Percentiles rank a stretch among this genome's conserved stretches.
phyloP scores from a whole-genome alignment of 2,888 invertebrate species.

The Ariolimax columbianus region DNA sequence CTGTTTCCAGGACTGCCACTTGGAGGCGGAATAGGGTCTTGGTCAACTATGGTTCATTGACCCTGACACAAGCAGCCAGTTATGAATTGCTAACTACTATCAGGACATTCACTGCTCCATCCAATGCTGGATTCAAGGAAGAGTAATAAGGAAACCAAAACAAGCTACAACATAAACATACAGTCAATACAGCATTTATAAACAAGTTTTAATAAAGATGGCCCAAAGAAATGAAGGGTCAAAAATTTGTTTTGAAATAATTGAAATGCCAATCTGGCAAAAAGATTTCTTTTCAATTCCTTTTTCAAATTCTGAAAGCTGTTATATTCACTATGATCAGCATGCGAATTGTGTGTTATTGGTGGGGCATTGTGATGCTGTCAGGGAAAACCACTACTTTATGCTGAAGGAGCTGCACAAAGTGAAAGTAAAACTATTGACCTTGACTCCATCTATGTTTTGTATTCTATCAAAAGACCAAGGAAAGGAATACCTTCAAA shows the following conservation, averaged over 20 bases:
- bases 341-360: background rate
- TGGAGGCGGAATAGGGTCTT: too few species aligned
- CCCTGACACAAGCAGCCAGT: too few species aligned
- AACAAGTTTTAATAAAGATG: slow-evolving; percentile 9
- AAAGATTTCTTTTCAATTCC: background rate
- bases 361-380: background rate
- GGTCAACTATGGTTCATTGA: too few species aligned
- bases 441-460: background rate
- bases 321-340: background rate
- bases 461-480: slow-evolving; percentile 10
- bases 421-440: background rate
- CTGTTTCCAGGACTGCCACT: too few species aligned
- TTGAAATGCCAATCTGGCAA: background rate
- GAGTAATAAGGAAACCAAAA: background rate
- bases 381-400: background rate
- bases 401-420: slow-evolving; percentile 24
- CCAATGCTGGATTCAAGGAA: background rate
- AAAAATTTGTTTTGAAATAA: background rate
- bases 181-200: background rate
- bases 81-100: too few species aligned
- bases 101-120: too few species aligned
- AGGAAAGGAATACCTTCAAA: background rate
- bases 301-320: slow-evolving; percentile 17
- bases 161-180: background rate
- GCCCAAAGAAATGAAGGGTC: background rate